phyloP scores from a whole-genome alignment of 2,797 vertebrate species.

The Oceanodroma leucorhoa region DNA sequence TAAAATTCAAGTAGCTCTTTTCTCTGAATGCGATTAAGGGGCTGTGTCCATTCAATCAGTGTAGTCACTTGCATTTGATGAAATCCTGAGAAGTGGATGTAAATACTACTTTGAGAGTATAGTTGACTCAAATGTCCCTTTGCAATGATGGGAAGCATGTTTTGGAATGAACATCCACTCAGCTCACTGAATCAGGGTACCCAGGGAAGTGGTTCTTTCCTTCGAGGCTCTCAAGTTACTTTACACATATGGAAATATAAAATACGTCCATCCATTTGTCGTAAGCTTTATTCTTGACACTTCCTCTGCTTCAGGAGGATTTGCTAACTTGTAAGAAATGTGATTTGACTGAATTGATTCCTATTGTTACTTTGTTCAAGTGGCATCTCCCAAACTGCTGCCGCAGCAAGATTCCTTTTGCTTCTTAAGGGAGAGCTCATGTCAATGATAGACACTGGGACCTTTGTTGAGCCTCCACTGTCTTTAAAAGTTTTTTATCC shows the following conservation, averaged over 20 bases:
- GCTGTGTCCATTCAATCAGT: neutral
- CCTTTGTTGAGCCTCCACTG: neutral
- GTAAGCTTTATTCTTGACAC: neutral
- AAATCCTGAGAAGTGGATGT: slow-evolving; percentile 13
- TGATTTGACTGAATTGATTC: neutral
- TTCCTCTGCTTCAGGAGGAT: neutral
- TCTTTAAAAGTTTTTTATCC: neutral
- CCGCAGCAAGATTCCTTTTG: neutral
- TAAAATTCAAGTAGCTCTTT: neutral
- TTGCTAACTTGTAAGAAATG: neutral
- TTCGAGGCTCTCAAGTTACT: neutral
- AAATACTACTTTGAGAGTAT: neutral
- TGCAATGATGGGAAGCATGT: neutral
- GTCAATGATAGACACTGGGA: neutral
- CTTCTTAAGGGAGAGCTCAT: neutral
- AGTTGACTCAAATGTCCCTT: neutral
- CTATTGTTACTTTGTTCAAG: neutral
- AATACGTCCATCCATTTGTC: neutral
- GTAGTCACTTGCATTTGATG: neutral
- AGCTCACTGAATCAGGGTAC: neutral
- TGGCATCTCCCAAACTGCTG: neutral
- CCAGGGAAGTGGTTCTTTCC: neutral
- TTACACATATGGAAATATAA: neutral
- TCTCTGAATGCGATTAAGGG: slow-evolving; percentile 2
- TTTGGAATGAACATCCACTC: slow-evolving; percentile 16